Evolutionary conservation across 2,113 vertebrate species (phyloP), one percentile per base, ranked within the genome.

Genomic region (Charadrius vociferus): DNA sequence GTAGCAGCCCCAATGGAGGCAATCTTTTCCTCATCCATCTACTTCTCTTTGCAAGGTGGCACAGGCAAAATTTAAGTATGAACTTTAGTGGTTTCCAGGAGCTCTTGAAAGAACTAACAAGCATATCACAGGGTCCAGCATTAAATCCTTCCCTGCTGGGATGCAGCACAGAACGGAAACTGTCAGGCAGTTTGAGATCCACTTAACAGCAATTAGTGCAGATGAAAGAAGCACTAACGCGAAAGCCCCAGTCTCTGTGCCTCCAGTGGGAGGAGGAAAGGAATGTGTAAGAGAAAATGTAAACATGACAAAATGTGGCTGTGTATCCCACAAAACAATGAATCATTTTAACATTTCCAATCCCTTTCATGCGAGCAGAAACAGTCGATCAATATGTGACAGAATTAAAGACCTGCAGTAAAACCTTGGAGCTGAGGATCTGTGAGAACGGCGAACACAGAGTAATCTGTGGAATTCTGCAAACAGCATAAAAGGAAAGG

Each of bases 121-220:
- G 86, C 65, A 1, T 89, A 88, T 95, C 88, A 84, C 88, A 95
- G 73, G 77, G 94, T 92, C 93, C 95, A 87, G 93, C 41, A 10
- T 95, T 95, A 93, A 95, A 91, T 92, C 72, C 70, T 89, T 94
- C 73, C 94, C 95, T 95, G 88, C 96, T 92, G 91, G 88, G 86
- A 72, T 93, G 93, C 93, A 81, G 90, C 15, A 84, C 61, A 93
- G 91, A 95, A 92, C 27, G 20, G 94, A 96, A 97, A 94, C 92
- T 84, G 81, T 92, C 92, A 93, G 88, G 83, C 91, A 97, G 81
- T 97, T 95, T 91, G 93, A 95, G 91, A 94, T 92, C 86, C 91
- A 93, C 90, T 96, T 93, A 91, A 45, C 56, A 94, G 93, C 97
- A 97, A 92, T 96, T 94, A 97, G 95, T 73, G 86, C 84, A 84